Conservation (phyloP, 2,888 invertebrate genomes). For the Eristalis tenax region DNA sequence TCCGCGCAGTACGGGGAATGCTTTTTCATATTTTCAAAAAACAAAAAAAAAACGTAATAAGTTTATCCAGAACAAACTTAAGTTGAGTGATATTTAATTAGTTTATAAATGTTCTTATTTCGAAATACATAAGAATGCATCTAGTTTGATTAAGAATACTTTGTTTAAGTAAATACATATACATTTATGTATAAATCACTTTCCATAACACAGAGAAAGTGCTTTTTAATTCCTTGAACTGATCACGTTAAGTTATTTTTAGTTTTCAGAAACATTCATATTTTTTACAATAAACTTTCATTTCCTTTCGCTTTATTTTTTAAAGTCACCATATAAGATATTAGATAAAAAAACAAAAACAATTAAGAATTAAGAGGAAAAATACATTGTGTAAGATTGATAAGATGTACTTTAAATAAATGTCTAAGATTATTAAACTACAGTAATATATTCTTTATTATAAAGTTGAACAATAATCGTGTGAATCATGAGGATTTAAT, state of each 20-base stretch:
- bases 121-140: constrained; percentile 31
- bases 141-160: neutral
- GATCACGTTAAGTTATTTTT: constrained; percentile 39
- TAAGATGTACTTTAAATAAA: constrained; percentile 58
- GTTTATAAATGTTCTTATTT: constrained; percentile 55
- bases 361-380: constrained; percentile 31
- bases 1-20: neutral
- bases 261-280: constrained; percentile 16
- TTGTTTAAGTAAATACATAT: constrained; percentile 4
- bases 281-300: constrained; percentile 25
- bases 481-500: neutral
- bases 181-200: constrained; percentile 5
- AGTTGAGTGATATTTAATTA: constrained; percentile 68
- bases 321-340: constrained; percentile 20
- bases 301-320: constrained; percentile 6
- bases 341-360: constrained; percentile 24
- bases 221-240: constrained; percentile 42
- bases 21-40: constrained; percentile 6
- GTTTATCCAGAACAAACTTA: constrained; percentile 28
- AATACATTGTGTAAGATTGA: constrained; percentile 37
- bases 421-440: constrained; percentile 58
- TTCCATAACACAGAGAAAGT: constrained; percentile 17
- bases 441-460: neutral
- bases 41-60: constrained; percentile 1
- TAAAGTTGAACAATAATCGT: neutral